Percentiles rank a stretch among this genome's conserved stretches.
phyloP scores from a whole-genome alignment of 2,797 vertebrate genomes.

The Microchirus variegatus region DNA sequence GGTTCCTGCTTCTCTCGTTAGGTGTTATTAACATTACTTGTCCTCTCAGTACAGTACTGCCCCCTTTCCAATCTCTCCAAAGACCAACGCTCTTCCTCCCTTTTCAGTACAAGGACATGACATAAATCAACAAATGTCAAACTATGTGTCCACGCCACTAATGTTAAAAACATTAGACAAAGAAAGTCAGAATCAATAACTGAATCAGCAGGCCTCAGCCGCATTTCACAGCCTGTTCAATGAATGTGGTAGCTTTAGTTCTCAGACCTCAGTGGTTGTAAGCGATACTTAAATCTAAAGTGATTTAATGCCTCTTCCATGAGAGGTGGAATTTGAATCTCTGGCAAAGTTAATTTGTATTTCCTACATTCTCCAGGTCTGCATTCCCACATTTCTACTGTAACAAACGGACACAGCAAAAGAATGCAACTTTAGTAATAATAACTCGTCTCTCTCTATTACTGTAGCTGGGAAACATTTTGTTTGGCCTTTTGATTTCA shows the following conservation, averaged over 20 bases:
- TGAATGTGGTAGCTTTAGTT: slow-evolving; percentile 21
- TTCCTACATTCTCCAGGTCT: slow-evolving; percentile 31
- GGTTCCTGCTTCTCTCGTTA: slow-evolving; percentile 71
- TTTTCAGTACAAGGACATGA: slow-evolving; percentile 28
- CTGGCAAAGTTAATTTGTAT: slow-evolving; percentile 42
- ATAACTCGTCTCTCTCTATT: slow-evolving; percentile 7
- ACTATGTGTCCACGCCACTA: slow-evolving; percentile 22
- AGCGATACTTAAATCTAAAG: slow-evolving; percentile 22
- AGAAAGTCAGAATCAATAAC: slow-evolving; percentile 49
- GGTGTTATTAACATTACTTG: slow-evolving; percentile 57
- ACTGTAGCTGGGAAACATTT: neutral
- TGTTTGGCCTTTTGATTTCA: neutral
- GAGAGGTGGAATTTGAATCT: slow-evolving; percentile 39
- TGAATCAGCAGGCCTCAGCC: slow-evolving; percentile 42
- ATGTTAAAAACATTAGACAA: slow-evolving; percentile 52
- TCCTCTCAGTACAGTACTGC: slow-evolving; percentile 34
- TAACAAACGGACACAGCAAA: slow-evolving; percentile 14
- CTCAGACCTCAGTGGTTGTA: slow-evolving; percentile 30
- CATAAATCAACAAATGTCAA: slow-evolving; percentile 53
- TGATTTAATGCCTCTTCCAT: slow-evolving; percentile 43
- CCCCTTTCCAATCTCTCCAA: slow-evolving; percentile 44
- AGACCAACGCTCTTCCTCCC: slow-evolving; percentile 49
- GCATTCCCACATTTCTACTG: slow-evolving; percentile 48
- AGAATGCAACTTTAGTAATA: slow-evolving; percentile 18
- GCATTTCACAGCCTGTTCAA: slow-evolving; percentile 1